Conservation (phyloP, 2,113 vertebrate genomes). For the Oncorhynchus gorbuscha region DNA sequence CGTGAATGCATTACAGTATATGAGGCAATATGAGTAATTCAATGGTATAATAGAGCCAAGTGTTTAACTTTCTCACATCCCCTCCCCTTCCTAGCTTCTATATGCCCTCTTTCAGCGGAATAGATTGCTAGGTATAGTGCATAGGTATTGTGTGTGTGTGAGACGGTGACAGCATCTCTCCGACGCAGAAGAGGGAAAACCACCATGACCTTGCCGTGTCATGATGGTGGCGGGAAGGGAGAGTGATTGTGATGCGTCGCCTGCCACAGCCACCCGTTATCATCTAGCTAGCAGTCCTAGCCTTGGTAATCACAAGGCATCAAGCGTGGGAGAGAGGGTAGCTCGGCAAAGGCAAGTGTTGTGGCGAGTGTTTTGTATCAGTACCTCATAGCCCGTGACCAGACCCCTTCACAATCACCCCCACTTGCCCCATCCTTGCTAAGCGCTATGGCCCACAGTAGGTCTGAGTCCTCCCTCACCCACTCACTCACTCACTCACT, state of each 20-base stretch:
- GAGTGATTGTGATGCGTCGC: conserved; percentile 43
- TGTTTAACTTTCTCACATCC: not conserved
- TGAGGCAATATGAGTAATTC: too few species aligned
- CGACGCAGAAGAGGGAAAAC: not conserved
- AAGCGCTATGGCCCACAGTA: conserved; percentile 7
- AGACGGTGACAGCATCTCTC: not conserved
- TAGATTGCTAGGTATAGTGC: too few species aligned
- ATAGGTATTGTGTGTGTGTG: conserved; percentile 1
- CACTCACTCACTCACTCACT: not conserved
- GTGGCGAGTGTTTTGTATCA: conserved; percentile 25
- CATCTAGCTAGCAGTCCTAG: not conserved
- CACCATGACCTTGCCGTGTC: conserved; percentile 48
- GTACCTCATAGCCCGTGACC: conserved; percentile 22
- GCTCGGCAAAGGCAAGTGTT: conserved; percentile 32
- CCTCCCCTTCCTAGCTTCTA: not conserved
- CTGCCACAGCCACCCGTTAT: conserved; percentile 2
- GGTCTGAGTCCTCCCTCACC: conserved; percentile 17
- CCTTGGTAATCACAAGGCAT: conserved; percentile 36
- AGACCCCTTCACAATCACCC: conserved; percentile 6
- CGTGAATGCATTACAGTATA: too few species aligned
- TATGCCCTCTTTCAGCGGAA: not conserved
- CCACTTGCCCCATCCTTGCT: not conserved
- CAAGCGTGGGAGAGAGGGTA: conserved; percentile 3
- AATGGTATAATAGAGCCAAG: too few species aligned
- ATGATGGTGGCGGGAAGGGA: not conserved